phyloP scores from a whole-genome alignment of 2,797 vertebrate genomes.

The Tarsius wallacei region DNA sequence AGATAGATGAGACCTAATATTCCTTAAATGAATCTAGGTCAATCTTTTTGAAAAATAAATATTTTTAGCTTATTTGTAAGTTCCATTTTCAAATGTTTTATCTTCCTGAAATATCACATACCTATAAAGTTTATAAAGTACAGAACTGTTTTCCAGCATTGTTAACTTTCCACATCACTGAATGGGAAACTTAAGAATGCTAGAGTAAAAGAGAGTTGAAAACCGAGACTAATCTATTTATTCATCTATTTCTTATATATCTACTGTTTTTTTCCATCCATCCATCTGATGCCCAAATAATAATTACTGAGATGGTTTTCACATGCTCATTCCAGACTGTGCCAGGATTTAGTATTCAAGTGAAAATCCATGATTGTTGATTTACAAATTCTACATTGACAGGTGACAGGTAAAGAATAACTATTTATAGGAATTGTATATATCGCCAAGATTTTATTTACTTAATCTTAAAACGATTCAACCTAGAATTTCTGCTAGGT shows the following conservation, averaged over 20 bases:
- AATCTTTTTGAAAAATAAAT: constrained; percentile 52
- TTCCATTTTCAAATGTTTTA: constrained; percentile 22
- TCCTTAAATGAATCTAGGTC: constrained; percentile 10
- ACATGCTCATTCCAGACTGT: background rate
- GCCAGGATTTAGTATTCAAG: constrained; percentile 1
- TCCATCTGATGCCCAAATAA: background rate
- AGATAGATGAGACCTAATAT: background rate
- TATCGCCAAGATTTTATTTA: constrained; percentile 60
- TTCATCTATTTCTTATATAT: background rate
- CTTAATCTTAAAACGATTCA: constrained; percentile 62
- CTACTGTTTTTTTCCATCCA: background rate
- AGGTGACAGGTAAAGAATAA: background rate
- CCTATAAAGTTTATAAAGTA: background rate
- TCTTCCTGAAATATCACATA: constrained; percentile 8
- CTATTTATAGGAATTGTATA: constrained; percentile 13
- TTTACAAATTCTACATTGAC: constrained; percentile 38
- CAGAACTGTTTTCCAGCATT: constrained; percentile 1
- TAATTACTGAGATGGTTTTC: constrained; percentile 11
- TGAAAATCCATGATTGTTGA: constrained; percentile 32
- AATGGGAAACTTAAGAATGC: constrained; percentile 10
- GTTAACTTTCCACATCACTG: background rate
- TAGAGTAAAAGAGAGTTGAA: background rate
- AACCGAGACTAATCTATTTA: background rate
- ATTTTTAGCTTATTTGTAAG: background rate
- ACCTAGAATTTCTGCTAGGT: background rate